Conservation (phyloP, 2,888 invertebrate genomes). For the Linnaemya vulpina region DNA sequence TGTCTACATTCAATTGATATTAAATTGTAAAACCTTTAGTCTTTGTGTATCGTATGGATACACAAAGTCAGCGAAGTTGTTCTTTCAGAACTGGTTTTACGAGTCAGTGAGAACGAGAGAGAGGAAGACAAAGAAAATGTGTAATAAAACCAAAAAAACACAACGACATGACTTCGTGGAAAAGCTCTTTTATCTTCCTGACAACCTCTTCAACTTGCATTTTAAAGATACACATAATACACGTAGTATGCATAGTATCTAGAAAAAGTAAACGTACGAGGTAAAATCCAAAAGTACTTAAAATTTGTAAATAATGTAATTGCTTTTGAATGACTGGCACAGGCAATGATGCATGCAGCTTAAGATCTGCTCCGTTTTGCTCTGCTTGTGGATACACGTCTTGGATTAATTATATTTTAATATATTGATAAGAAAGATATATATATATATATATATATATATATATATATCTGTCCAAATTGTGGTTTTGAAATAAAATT, state of each 20-base stretch:
- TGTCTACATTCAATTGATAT: slow-evolving; percentile 11
- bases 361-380: no score
- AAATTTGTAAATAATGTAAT: neutral
- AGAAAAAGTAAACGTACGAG: slow-evolving; percentile 9
- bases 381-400: no score
- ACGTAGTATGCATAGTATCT: slow-evolving; percentile 11
- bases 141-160: slow-evolving; percentile 44
- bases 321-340: neutral
- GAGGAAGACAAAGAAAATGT: slow-evolving; percentile 51
- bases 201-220: slow-evolving; percentile 57
- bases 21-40: slow-evolving; percentile 53
- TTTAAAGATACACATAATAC: slow-evolving; percentile 37
- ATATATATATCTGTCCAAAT: no score
- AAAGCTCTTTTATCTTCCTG: slow-evolving; percentile 49
- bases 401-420: no score
- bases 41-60: slow-evolving; percentile 33
- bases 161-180: slow-evolving; percentile 39
- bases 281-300: neutral
- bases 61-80: slow-evolving; percentile 32
- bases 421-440: no score
- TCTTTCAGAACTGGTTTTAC: slow-evolving; percentile 68
- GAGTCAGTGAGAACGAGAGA: slow-evolving; percentile 38
- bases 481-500: no score
- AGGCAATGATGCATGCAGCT: no score
- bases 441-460: no score